Conservation (phyloP, 2,113 vertebrate species). For the Halichoeres trimaculatus region DNA sequence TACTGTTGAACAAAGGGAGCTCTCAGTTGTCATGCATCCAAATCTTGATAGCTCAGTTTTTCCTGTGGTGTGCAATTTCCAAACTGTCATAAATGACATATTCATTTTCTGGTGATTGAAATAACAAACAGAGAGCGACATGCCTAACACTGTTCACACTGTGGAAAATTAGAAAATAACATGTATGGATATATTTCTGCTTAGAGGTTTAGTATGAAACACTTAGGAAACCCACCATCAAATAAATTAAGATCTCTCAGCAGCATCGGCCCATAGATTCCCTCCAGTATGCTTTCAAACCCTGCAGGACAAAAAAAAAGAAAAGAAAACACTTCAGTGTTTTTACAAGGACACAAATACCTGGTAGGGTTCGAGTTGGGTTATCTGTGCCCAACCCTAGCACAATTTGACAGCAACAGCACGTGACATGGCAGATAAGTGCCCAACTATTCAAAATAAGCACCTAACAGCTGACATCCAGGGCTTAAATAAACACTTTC, state of each 20-base stretch:
- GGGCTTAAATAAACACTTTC: too few species aligned
- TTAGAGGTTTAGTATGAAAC: not conserved
- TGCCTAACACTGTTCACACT: too few species aligned
- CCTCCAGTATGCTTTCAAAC: slow-evolving; percentile 99
- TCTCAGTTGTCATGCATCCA: too few species aligned
- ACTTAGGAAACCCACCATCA: slow-evolving; percentile 88
- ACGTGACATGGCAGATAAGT: not conserved
- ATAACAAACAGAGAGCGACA: too few species aligned
- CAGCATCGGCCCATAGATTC: slow-evolving; percentile 97
- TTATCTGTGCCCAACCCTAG: not conserved
- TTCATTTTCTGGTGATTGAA: too few species aligned
- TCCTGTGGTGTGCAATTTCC: too few species aligned
- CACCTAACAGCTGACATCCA: not conserved
- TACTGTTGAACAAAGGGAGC: too few species aligned
- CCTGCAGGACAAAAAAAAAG: slow-evolving; percentile 83
- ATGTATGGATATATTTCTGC: too few species aligned
- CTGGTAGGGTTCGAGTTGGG: not conserved
- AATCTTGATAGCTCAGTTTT: too few species aligned
- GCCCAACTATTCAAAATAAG: not conserved
- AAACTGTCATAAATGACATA: too few species aligned
- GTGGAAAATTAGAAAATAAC: too few species aligned
- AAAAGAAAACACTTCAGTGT: slow-evolving; percentile 8
- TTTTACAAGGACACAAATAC: not conserved
- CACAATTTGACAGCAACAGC: slow-evolving; percentile 1
- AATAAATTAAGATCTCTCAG: slow-evolving; percentile 98